These are phyloP conservation scores for Leptogaster cylindrica DNA, from an alignment of 2,888 invertebrate species.

Conservation along the genomic window DNA sequence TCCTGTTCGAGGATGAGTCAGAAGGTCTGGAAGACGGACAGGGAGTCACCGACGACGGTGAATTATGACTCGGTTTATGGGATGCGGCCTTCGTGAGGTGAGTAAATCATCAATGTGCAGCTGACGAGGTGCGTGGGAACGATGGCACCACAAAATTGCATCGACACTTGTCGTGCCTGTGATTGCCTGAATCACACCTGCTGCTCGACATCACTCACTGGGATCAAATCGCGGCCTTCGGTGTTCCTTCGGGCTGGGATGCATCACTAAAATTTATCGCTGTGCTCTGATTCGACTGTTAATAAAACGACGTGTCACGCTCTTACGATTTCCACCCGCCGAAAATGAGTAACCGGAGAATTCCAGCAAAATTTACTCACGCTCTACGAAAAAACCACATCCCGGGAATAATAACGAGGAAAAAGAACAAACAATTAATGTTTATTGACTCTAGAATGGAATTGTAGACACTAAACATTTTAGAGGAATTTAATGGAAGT, in stretches of 20 bases:
- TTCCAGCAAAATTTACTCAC: too few relatives aligned
- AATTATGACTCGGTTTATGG: conserved; percentile 42
- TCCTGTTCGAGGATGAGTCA: conserved; percentile 33
- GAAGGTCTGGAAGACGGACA: conserved; percentile 6
- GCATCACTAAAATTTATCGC: conserved; percentile 8
- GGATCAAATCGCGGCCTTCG: background rate
- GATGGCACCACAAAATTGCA: background rate
- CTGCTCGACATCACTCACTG: conserved; percentile 18
- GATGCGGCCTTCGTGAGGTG: conserved; percentile 41
- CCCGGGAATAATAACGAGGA: too few relatives aligned
- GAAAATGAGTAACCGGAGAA: too few relatives aligned
- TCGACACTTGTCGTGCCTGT: background rate
- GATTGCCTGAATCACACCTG: conserved; percentile 28
- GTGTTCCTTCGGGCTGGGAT: background rate
- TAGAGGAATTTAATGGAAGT: too few relatives aligned
- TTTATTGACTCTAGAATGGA: too few relatives aligned
- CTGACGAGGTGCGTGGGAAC: conserved; percentile 24
- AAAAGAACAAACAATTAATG: too few relatives aligned
- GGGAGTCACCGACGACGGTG: conserved; percentile 12
- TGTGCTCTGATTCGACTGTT: conserved; percentile 28
- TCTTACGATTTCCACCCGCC: background rate
- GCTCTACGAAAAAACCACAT: too few relatives aligned
- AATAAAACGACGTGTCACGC: conserved; percentile 19
- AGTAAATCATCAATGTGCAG: conserved; percentile 21
- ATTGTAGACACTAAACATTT: too few relatives aligned